Evolutionary conservation across 2,113 vertebrate genomes (phyloP).

Genomic region (Tragelaphus strepsiceros): DNA sequence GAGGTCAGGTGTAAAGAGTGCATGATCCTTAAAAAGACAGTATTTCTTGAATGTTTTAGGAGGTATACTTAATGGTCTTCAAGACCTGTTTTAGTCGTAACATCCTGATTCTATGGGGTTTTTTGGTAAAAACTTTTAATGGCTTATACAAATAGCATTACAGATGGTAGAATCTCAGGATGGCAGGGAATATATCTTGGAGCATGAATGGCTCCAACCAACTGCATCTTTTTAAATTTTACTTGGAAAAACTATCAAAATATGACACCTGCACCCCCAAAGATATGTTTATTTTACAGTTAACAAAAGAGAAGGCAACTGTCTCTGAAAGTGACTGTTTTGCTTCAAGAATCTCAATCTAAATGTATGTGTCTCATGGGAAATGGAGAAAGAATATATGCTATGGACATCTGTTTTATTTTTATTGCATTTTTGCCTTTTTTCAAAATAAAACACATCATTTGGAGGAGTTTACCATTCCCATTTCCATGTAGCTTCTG

Average conservation of each 20-base stretch:
- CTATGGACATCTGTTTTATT: not conserved
- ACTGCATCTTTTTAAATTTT: not conserved
- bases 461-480: not conserved
- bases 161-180: not conserved
- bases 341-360: not conserved
- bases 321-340: slow-evolving; percentile 10
- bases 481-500: not conserved
- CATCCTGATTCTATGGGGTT: not conserved
- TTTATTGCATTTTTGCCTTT: not conserved
- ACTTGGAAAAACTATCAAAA: not conserved
- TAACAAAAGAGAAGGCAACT: not conserved
- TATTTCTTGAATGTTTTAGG: not conserved
- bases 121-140: not conserved
- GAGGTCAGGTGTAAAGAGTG: not conserved
- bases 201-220: not conserved
- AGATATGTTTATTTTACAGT: slow-evolving; percentile 17
- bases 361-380: not conserved
- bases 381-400: not conserved
- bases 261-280: not conserved
- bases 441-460: not conserved
- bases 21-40: not conserved
- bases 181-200: not conserved
- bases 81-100: not conserved
- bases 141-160: not conserved
- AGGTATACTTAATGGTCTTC: not conserved